These are phyloP conservation scores for Brachirus orientalis DNA, from an alignment of 2,113 vertebrate genomes.

Conservation along the genomic window DNA sequence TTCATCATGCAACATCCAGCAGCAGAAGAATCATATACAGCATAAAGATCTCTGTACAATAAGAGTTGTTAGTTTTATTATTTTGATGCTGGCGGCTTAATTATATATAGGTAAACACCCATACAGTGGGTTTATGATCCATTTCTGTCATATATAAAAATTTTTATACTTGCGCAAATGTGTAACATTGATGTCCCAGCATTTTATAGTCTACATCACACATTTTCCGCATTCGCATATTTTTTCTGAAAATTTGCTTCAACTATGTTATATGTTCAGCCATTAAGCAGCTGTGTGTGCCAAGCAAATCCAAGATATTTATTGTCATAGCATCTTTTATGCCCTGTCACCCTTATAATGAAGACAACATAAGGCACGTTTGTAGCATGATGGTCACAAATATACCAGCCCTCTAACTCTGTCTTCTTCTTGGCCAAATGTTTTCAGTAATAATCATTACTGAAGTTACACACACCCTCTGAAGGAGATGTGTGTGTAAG, in stretches of 20 bases:
- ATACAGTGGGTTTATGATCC: too few species aligned
- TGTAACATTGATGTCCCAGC: too few species aligned
- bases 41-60: too few species aligned
- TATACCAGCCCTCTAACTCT: conserved; percentile 2
- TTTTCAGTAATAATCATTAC: conserved; percentile 9
- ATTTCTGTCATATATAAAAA: too few species aligned
- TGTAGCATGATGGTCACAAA: conserved; percentile 33
- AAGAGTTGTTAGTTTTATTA: too few species aligned
- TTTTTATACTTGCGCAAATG: too few species aligned
- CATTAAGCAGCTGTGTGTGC: not conserved
- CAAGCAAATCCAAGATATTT: not conserved
- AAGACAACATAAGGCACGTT: conserved; percentile 49
- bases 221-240: conserved; percentile 6
- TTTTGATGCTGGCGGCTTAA: too few species aligned
- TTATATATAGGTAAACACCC: too few species aligned
- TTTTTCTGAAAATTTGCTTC: conserved; percentile 17
- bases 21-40: not conserved
- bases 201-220: not conserved
- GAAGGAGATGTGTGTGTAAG: not conserved
- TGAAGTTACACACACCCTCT: not conserved
- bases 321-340: conserved; percentile 8
- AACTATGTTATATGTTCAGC: not conserved
- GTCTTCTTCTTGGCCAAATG: conserved; percentile 27
- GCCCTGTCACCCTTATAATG: not conserved
- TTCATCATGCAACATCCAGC: conserved; percentile 33